Base-by-base conservation (phyloP, 2,797 vertebrate species). In the Rhinatrema bivittatum region DNA sequence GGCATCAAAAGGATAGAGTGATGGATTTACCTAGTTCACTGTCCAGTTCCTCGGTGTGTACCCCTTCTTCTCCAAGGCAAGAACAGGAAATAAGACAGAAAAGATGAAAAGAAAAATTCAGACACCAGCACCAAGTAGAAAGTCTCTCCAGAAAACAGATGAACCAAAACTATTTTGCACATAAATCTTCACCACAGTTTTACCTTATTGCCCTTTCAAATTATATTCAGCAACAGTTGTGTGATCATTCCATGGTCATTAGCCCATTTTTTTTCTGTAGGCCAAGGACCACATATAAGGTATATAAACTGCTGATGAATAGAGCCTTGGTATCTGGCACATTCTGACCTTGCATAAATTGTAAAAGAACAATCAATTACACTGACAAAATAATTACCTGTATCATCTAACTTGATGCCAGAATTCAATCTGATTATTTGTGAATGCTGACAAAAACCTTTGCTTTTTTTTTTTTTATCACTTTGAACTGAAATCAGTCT, bases 41-140 rank as follows among this genome's bases (percentile, higher is more conserved):
- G 88, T 98, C 94, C 90, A 93, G 88, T 81, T 99, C 95, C 75
- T 99, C 95, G 68, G 95, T 99, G 61, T 99, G 95, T 53, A 99
- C 93, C 79, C 95, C 95, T 93, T 99, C 94, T 99, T 79, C 89
- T 92, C 89, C 74, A 84, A 66, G 60, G 74, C 71, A 82, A 54
- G 56, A 76, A 74, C 74, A 71, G 61, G 70, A 71, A 72, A 74
- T 76, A 68, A 79, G 62, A 72, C 50, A 84, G 74, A 85, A 82
- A 81, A 70, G 63, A 83, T 67, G 68, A 76, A 84, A 59, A 81
- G 62, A 76, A 76, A 81, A 71, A 72, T 85, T 84, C 80, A 86
- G 81, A 85, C 38, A 81, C 82, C 81, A 72, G 62, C 76, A 80
- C 79, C 81, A 74, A 78, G 59, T 69, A 70, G 72, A 74, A 71